Base-by-base conservation (phyloP, 1,140 invertebrate species). In the Eueides isabella region DNA sequence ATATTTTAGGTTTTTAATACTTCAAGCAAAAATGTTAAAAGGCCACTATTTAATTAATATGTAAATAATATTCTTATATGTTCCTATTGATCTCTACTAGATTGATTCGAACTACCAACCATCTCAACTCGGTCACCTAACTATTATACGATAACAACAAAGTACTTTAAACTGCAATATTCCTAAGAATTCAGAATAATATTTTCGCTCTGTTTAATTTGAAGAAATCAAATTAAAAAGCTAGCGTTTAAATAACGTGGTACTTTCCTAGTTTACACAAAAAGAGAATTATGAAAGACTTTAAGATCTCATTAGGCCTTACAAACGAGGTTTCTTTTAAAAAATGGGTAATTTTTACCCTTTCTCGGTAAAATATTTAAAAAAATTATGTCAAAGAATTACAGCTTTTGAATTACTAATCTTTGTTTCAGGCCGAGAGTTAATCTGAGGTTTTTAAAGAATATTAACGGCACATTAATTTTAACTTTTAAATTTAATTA, bases 381-480 rank as follows among this genome's bases (percentile, higher is more conserved):
- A 63, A 62, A 61, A 68, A 23, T 23, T 55, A 55, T 55, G 44
- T 31, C 30, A 23, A 61, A 68, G 30, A 28, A 35, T 61, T 61
- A 30, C 28, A 61, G 29, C 44, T 68, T 68, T 30, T 33, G 30
- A 35, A 61, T 33, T 61, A 33, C 44, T 14, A 19, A 23, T 61
- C 30, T 31, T 61, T 35, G 19, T 29, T 68, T 61, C n/a, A 31
- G 9, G 31, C 23, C 61, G 64, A 31, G 70, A 71, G 29, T 64
- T 64, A 71, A 44, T 48, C 28, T 23, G 16, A 3, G 23, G 30
- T 41, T 67, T 61, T 62, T 29, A n/a, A 67, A 33, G 19, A 23
- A 55, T 26, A 55, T 55, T 26, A 23, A 55, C 19, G 6, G 19
- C 5, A 23, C 19, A 23, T 55, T 55, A 11, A 55, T 19, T 23